These are phyloP conservation scores for Drosophila lacicola DNA, from an alignment of 2,888 invertebrate species.

Conservation along the genomic window DNA sequence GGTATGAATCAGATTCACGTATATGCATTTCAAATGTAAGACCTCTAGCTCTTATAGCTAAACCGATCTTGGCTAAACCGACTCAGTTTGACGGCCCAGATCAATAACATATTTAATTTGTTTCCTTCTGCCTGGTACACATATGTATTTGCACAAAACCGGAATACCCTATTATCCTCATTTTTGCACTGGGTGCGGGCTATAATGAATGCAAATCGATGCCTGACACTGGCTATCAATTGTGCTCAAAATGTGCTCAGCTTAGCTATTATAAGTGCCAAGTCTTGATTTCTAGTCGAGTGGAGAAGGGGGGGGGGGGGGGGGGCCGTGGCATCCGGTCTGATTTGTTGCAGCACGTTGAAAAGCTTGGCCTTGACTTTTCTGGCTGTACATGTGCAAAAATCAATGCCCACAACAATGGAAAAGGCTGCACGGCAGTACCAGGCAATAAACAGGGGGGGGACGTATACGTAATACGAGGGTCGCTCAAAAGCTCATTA, in stretches of 20 bases:
- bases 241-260: slow-evolving; percentile 13
- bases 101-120: too few relatives aligned
- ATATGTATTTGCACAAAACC: too few relatives aligned
- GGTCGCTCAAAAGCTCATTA: background rate
- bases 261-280: slow-evolving; percentile 3
- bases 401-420: slow-evolving; percentile 22
- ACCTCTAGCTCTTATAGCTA: background rate
- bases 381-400: slow-evolving; percentile 10
- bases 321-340: slow-evolving; percentile 8
- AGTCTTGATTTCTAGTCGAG: background rate
- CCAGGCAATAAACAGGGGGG: background rate
- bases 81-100: too few relatives aligned
- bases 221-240: slow-evolving; percentile 23
- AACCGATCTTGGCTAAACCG: too few relatives aligned
- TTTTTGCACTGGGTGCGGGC: background rate
- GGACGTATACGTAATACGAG: slow-evolving; percentile 8
- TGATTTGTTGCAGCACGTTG: slow-evolving; percentile 16
- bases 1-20: too few relatives aligned
- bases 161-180: background rate
- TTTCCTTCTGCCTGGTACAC: background rate
- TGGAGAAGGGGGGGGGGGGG: too few relatives aligned
- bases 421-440: background rate
- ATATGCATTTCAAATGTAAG: too few relatives aligned
- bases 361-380: slow-evolving; percentile 30
- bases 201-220: slow-evolving; percentile 10